Evolutionary conservation across 2,113 vertebrate species (phyloP).

Genomic region (Leucopsar rothschildi): DNA sequence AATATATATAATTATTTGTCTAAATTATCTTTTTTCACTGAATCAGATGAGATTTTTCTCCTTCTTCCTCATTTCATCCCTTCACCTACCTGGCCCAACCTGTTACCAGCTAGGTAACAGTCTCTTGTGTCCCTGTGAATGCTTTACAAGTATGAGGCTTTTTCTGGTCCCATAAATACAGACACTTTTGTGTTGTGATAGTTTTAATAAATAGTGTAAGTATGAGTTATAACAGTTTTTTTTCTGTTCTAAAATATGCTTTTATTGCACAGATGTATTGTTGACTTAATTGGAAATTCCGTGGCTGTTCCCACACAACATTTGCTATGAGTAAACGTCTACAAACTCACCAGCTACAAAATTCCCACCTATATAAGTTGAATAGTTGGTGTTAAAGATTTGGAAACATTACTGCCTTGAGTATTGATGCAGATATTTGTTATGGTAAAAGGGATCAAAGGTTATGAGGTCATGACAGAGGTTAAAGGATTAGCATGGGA

Average conservation of each 20-base stretch:
- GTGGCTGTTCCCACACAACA: background rate
- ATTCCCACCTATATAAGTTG: conserved; percentile 52
- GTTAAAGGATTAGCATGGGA: conserved; percentile 81
- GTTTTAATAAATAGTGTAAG: background rate
- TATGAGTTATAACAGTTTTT: background rate
- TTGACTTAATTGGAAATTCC: conserved; percentile 21
- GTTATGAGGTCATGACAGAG: conserved; percentile 80
- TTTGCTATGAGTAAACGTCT: conserved; percentile 28
- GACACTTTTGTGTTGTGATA: background rate
- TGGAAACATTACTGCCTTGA: conserved; percentile 63
- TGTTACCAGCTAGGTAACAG: background rate
- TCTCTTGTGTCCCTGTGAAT: background rate
- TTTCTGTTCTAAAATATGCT: background rate
- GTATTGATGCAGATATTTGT: conserved; percentile 75
- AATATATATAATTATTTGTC: background rate
- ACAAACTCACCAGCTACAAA: conserved; percentile 53
- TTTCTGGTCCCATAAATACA: background rate
- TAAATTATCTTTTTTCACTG: background rate
- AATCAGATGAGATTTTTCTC: background rate
- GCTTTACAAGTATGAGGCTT: background rate
- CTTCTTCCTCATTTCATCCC: background rate
- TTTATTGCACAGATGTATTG: background rate
- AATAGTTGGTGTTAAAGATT: conserved; percentile 53
- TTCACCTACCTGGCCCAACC: background rate
- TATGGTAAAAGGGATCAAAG: conserved; percentile 84